Base-by-base conservation (phyloP, 1,140 invertebrate species). In the Copidosoma floridanum region DNA sequence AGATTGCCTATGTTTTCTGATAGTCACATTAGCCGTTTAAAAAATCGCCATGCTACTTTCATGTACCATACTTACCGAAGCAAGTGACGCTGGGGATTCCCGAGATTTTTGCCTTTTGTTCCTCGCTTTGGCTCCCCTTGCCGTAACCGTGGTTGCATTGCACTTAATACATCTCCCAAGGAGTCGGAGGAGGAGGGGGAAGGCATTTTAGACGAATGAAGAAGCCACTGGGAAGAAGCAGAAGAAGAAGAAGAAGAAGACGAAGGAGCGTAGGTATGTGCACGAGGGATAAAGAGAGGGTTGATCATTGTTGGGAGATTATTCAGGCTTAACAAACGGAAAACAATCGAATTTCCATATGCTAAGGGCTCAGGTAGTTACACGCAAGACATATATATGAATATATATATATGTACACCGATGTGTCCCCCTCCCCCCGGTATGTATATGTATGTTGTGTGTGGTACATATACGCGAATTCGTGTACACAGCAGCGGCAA, bases 1-100 rank as follows among this genome's bases (percentile, higher is more conserved):
- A 65, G 71, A 64, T 63, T 76, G 55, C 69, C 71, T 26, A 56
- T 65, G 18, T 76, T 69, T 52, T 37, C 72, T 10, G 72, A 75
- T 1, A 65, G 59, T 65, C 64, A 73, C 61, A 61, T 68, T 23
- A 62, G 61, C 21, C 69, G 74, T 6, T 57, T 69, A 12, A 77
- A 77, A 65, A 68, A 75, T 57, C 71, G 67, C 6, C 75, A 75
- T 40, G 48, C 73, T 0, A 77, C 74, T 52, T 70, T 75, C 27
- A 76, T 76, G 67, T 77, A 77, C 54, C 47, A 41, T 59, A n/a
- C 52, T 44, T 48, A 60, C 57, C 44, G 61, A 61, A 59, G 55
- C 55, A 46, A 60, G 59, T 32, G 40, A 37, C 10, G 48, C 29
- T 50, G 52, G 41, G n/a, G 50, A 58, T 37, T 46, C 18, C 21